Conservation (phyloP, 2,113 vertebrate genomes). For the Ia io region DNA sequence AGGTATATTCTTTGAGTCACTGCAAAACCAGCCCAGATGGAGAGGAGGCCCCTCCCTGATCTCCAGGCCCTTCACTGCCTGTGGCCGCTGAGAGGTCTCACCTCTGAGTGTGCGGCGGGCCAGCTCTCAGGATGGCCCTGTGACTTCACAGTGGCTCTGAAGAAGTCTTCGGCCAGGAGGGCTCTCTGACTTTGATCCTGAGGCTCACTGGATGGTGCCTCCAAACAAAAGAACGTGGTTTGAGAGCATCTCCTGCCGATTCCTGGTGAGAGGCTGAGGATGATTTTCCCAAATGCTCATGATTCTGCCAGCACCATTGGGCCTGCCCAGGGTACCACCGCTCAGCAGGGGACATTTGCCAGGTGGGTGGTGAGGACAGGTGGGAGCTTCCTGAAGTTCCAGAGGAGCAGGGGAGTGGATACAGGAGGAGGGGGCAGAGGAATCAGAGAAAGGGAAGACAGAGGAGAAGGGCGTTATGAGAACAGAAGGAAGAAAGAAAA, state of each 20-base stretch:
- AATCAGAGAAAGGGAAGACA: not conserved
- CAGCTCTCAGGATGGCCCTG: not conserved
- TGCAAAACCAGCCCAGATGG: not conserved
- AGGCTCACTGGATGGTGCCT: not conserved
- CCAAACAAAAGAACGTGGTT: too few species aligned
- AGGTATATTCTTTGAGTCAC: too few species aligned
- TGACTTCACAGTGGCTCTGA: not conserved
- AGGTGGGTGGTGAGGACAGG: too few species aligned
- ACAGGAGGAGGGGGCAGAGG: not conserved
- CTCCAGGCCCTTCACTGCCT: not conserved
- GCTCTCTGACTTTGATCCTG: not conserved
- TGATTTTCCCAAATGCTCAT: not conserved
- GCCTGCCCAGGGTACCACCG: not conserved
- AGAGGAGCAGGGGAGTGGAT: not conserved
- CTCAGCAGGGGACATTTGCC: not conserved
- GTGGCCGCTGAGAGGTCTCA: not conserved
- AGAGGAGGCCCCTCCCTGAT: not conserved
- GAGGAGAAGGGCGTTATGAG: not conserved
- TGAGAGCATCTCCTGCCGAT: not conserved
- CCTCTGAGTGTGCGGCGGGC: not conserved
- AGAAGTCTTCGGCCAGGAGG: rapidly evolving
- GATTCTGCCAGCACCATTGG: too few species aligned
- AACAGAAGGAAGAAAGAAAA: not conserved
- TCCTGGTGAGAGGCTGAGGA: not conserved
- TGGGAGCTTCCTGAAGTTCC: not conserved